phyloP scores from a whole-genome alignment of 92 coral and sea anemone genomes.

The Metridium senile region DNA sequence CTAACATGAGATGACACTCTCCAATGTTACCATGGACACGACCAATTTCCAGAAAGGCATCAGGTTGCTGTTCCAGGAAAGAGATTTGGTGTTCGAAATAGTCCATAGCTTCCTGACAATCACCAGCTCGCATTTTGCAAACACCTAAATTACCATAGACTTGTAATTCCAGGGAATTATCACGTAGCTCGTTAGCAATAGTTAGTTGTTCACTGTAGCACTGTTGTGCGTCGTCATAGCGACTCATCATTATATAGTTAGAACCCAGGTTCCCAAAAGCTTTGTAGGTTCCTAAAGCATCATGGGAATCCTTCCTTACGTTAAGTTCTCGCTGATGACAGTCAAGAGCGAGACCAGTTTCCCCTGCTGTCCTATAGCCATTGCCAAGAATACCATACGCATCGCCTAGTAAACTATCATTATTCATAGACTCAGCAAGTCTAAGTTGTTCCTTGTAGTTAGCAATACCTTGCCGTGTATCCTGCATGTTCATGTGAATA shows the following conservation, averaged over 20 bases:
- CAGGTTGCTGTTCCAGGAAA: constrained; percentile 68
- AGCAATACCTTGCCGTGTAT: constrained; percentile 72
- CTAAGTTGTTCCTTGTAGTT: constrained; percentile 85
- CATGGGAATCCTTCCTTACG: constrained; percentile 56
- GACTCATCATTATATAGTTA: constrained; percentile 61
- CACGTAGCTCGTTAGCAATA: constrained; percentile 77
- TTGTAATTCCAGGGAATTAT: constrained; percentile 64
- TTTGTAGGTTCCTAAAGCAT: constrained; percentile 71
- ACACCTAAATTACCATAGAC: constrained; percentile 88
- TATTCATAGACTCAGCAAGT: constrained; percentile 77
- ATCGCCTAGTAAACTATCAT: constrained; percentile 65
- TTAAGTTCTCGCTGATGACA: constrained; percentile 81
- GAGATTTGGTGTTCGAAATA: constrained; percentile 88
- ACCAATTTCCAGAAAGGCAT: constrained; percentile 84
- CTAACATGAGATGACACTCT: constrained; percentile 82
- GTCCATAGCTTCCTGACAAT: constrained; percentile 75
- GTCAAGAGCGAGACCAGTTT: constrained; percentile 74
- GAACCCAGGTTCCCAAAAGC: constrained; percentile 88
- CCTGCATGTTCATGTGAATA: constrained; percentile 72
- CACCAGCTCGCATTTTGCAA: constrained; percentile 71
- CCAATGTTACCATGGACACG: constrained; percentile 94
- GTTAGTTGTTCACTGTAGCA: constrained; percentile 85
- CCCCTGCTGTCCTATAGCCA: constrained; percentile 80
- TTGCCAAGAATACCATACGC: constrained; percentile 90
- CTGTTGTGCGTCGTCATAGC: constrained; percentile 68